Percentiles rank a stretch among this genome's conserved stretches.
These are phyloP conservation scores for Drosophila demipolita DNA, from an alignment of 2,888 invertebrate species.

Conservation along the genomic window DNA sequence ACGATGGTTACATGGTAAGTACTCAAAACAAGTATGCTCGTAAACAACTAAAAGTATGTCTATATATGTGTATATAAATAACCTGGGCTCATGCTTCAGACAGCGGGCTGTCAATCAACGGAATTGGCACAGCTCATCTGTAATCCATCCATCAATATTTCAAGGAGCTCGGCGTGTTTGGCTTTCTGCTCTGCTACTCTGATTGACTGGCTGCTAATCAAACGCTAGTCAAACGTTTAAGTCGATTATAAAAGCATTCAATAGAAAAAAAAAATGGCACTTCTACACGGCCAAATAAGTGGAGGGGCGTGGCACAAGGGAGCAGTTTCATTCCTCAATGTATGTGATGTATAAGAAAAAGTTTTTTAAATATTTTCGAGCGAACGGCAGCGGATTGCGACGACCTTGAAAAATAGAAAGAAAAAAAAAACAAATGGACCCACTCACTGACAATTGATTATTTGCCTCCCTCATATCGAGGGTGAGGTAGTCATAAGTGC, in stretches of 20 bases:
- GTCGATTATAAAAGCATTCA: constrained; percentile 79
- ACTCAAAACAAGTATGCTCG: constrained; percentile 10
- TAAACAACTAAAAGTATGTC: not conserved
- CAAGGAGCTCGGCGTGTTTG: constrained; percentile 6
- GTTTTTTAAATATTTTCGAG: constrained; percentile 54
- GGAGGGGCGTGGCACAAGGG: constrained; percentile 21
- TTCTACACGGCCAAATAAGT: constrained; percentile 5
- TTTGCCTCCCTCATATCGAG: constrained; percentile 12
- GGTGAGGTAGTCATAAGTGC: constrained; percentile 23
- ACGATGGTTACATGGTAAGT: constrained; percentile 95
- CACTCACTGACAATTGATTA: constrained; percentile 38
- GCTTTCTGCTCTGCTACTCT: constrained; percentile 15
- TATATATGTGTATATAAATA: constrained; percentile 2
- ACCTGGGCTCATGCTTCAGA: constrained; percentile 20
- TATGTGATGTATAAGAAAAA: constrained; percentile 18
- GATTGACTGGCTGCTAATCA: constrained; percentile 59
- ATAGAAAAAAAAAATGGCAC: constrained; percentile 35
- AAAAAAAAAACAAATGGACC: constrained; percentile 17
- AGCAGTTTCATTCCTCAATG: not conserved
- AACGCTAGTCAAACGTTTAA: constrained; percentile 62
- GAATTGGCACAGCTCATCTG: constrained; percentile 36
- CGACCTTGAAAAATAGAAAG: constrained; percentile 42
- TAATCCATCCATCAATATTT: constrained; percentile 51
- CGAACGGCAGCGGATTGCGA: constrained; percentile 5
- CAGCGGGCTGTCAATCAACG: constrained; percentile 63